These are phyloP conservation scores for Poecilia wingei DNA, from an alignment of 2,797 vertebrate species.

Conservation along the genomic window DNA sequence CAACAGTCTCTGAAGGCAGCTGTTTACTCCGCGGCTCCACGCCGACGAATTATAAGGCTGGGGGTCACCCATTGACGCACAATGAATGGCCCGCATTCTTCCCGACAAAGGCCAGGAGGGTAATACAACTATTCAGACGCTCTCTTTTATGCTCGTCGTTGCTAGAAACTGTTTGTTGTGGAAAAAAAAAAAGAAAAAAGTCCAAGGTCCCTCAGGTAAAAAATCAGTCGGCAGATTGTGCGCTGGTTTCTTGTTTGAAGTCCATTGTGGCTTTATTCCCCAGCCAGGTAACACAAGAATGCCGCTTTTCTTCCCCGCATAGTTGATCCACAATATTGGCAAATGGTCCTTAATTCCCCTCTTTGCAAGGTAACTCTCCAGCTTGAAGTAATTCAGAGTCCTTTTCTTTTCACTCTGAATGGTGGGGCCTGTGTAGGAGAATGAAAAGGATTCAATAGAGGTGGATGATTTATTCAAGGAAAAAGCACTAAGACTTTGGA, in stretches of 20 bases:
- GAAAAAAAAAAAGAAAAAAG: constrained; percentile 48
- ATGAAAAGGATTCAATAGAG: constrained; percentile 84
- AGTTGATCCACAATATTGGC: constrained; percentile 88
- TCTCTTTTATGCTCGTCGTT: constrained; percentile 78
- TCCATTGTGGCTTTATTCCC: constrained; percentile 85
- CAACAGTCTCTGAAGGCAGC: constrained; percentile 59
- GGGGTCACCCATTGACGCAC: constrained; percentile 77
- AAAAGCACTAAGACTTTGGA: constrained; percentile 78
- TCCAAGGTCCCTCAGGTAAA: constrained; percentile 86
- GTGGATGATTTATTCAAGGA: constrained; percentile 84
- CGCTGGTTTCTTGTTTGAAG: constrained; percentile 82
- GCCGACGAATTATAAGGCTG: constrained; percentile 76
- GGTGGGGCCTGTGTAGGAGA: constrained; percentile 73
- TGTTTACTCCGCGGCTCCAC: constrained; percentile 59
- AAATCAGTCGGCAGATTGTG: constrained; percentile 82
- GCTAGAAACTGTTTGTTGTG: constrained; percentile 78
- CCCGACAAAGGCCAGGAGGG: constrained; percentile 76
- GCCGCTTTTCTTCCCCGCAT: constrained; percentile 79
- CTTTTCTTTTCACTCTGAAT: constrained; percentile 81
- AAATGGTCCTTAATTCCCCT: constrained; percentile 86
- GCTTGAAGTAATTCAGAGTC: constrained; percentile 83
- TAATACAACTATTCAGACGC: constrained; percentile 81
- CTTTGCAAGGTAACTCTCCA: constrained; percentile 83
- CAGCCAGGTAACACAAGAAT: constrained; percentile 85
- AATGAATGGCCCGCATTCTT: constrained; percentile 78